Percentiles rank a stretch among this genome's conserved stretches.
phyloP scores from a whole-genome alignment of 2,888 invertebrate species.

The Drosophila anomelani region DNA sequence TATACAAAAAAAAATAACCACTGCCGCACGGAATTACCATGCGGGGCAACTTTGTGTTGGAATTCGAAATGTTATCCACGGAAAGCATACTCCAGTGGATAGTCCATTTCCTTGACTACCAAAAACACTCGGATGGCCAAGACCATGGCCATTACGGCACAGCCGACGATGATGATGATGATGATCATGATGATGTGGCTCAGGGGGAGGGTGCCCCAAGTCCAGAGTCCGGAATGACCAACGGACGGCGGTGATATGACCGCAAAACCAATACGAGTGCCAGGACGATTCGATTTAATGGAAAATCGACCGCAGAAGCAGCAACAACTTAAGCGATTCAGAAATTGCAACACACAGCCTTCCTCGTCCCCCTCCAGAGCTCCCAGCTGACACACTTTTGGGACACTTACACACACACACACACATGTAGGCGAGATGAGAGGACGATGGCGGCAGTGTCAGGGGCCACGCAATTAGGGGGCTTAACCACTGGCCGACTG shows the following conservation, averaged over 20 bases:
- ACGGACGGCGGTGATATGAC: slow-evolving; percentile 48
- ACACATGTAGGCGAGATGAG: slow-evolving; percentile 5
- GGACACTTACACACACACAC: slow-evolving; percentile 37
- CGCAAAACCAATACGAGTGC: slow-evolving; percentile 76
- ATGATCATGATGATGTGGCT: not conserved
- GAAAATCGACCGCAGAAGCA: slow-evolving; percentile 78
- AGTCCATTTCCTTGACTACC: slow-evolving; percentile 45
- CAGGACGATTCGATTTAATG: slow-evolving; percentile 75
- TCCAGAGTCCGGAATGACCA: slow-evolving; percentile 11
- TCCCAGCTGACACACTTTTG: slow-evolving; percentile 48
- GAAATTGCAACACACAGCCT: slow-evolving; percentile 60
- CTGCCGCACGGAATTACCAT: slow-evolving; percentile 21
- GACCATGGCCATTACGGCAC: slow-evolving; percentile 43
- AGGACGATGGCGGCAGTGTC: slow-evolving; percentile 39
- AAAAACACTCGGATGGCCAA: slow-evolving; percentile 25
- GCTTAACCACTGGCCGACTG: slow-evolving; percentile 48
- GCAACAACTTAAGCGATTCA: slow-evolving; percentile 73
- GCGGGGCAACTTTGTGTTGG: slow-evolving; percentile 21
- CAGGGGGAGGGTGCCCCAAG: not conserved
- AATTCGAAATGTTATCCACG: slow-evolving; percentile 1
- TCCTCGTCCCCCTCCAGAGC: not conserved
- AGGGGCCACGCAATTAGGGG: slow-evolving; percentile 57
- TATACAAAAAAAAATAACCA: not conserved
- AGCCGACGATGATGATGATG: slow-evolving; percentile 9
- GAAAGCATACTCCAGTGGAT: slow-evolving; percentile 2